These are phyloP conservation scores for Erpetoichthys calabaricus DNA, from an alignment of 2,797 vertebrate genomes.

Conservation along the genomic window DNA sequence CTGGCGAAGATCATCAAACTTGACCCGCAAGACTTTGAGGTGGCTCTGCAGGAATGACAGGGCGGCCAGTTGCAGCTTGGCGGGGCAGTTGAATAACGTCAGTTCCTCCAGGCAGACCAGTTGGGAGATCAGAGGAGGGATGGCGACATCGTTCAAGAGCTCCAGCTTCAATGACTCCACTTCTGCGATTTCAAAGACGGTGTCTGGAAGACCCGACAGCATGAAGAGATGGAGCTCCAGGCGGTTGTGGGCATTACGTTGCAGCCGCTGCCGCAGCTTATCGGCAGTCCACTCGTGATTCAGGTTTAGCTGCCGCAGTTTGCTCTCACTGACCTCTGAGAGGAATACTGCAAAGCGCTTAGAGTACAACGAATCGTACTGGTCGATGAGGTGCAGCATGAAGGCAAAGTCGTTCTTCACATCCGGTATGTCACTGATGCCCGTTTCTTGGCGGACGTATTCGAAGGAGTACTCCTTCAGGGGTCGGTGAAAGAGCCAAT, in stretches of 20 bases:
- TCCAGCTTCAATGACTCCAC: constrained; percentile 70
- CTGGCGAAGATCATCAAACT: constrained; percentile 56
- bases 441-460: constrained; percentile 64
- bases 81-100: constrained; percentile 53
- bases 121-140: constrained; percentile 55
- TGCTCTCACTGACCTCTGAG: constrained; percentile 77
- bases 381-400: constrained; percentile 76
- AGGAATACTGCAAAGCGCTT: constrained; percentile 79
- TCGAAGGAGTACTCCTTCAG: constrained; percentile 75
- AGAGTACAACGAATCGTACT: constrained; percentile 75
- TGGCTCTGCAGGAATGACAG: constrained; percentile 56
- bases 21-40: constrained; percentile 58
- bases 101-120: constrained; percentile 62
- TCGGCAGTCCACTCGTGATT: constrained; percentile 70
- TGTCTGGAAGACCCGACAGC: constrained; percentile 68
- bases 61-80: constrained; percentile 60
- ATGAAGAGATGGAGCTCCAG: constrained; percentile 67
- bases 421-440: constrained; percentile 76
- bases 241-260: constrained; percentile 44
- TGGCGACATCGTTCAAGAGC: constrained; percentile 55
- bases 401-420: constrained; percentile 84
- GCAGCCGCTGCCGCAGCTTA: constrained; percentile 59
- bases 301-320: constrained; percentile 71
- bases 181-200: constrained; percentile 64
- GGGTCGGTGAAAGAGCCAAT: constrained; percentile 76